Conservation (phyloP, 2,888 invertebrate genomes). For the Meandrusa payeni region DNA sequence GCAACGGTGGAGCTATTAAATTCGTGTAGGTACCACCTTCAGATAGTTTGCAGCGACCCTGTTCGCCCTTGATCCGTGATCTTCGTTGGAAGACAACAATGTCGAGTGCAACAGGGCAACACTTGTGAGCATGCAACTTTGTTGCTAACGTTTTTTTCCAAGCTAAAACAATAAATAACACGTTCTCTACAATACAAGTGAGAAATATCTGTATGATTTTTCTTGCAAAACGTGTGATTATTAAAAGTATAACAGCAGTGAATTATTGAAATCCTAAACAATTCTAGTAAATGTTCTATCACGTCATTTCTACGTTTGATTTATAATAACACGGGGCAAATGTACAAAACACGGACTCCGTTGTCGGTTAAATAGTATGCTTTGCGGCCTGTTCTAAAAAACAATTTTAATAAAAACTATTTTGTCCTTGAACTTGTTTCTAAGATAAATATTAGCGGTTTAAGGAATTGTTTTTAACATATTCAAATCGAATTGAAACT, state of each 20-base stretch:
- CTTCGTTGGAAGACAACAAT: constrained; percentile 12
- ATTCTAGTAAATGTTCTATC: too few relatives aligned
- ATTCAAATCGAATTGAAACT: too few relatives aligned
- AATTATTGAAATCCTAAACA: neutral
- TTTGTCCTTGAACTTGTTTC: too few relatives aligned
- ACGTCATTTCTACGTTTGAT: too few relatives aligned
- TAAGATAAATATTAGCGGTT: too few relatives aligned
- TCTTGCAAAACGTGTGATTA: neutral
- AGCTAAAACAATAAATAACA: neutral
- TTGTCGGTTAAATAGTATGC: too few relatives aligned
- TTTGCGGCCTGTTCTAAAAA: too few relatives aligned
- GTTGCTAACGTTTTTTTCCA: constrained; percentile 1
- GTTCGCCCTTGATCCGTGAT: constrained; percentile 17
- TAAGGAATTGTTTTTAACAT: too few relatives aligned
- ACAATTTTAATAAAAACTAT: too few relatives aligned
- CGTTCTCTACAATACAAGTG: neutral
- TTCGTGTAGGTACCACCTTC: constrained; percentile 16
- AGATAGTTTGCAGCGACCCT: constrained; percentile 14
- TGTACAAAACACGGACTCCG: too few relatives aligned
- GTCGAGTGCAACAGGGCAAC: neutral
- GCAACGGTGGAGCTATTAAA: constrained; percentile 19
- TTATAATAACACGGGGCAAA: too few relatives aligned
- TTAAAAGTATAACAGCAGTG: neutral
- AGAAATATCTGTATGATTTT: neutral
- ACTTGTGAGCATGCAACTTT: constrained; percentile 12